Evolutionary conservation across 2,113 vertebrate genomes (phyloP).

Genomic region (Struthidea cinerea): DNA sequence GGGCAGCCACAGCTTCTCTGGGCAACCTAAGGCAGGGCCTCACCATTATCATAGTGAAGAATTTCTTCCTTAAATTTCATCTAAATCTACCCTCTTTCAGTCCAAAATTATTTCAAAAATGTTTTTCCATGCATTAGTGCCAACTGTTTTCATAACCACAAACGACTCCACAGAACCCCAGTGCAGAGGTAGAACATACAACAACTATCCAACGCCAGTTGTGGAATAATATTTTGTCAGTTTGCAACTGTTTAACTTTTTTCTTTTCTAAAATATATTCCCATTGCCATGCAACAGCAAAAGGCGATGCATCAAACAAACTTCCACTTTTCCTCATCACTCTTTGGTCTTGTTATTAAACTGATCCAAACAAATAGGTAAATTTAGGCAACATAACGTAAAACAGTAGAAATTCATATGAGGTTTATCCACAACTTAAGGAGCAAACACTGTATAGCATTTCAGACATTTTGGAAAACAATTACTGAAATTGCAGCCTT

Average conservation of each 20-base stretch:
- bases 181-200: not conserved
- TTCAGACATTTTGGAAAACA: not conserved
- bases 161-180: not conserved
- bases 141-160: not conserved
- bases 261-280: not conserved
- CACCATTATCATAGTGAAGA: rapidly evolving
- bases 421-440: not conserved
- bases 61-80: not conserved
- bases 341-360: not conserved
- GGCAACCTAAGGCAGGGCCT: not conserved
- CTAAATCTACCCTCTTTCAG: not conserved
- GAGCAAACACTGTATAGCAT: not conserved
- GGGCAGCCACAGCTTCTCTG: not conserved
- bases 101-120: not conserved
- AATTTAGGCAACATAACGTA: not conserved
- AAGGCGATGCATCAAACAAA: not conserved
- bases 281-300: not conserved
- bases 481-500: not conserved
- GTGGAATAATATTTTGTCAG: not conserved
- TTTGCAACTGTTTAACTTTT: not conserved
- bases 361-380: not conserved
- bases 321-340: not conserved
- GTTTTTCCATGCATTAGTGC: not conserved
- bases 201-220: not conserved
- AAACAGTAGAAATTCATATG: not conserved